A percentile compares a stretch with the other conserved stretches of the same genome.
These are phyloP conservation scores for Melipona quadrifasciata DNA, from an alignment of 1,140 invertebrate genomes.

Conservation along the genomic window DNA sequence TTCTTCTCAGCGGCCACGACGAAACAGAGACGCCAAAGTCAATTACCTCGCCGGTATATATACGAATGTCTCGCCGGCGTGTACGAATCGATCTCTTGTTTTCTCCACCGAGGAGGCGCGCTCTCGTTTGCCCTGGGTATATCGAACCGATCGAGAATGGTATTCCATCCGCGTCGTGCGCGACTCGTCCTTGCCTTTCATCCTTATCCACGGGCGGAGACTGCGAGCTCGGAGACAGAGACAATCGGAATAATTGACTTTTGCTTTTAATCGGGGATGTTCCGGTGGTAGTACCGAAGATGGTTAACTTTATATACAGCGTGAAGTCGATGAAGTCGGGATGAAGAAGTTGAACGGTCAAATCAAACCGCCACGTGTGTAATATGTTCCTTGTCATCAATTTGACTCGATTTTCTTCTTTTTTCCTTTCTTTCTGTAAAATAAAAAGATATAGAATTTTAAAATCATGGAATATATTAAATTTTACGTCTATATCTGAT, in stretches of 20 bases:
- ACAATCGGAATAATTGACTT: constrained; percentile 19
- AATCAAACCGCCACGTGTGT: no score
- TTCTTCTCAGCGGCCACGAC: background rate
- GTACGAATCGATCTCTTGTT: constrained; percentile 39
- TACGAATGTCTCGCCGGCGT: constrained; percentile 17
- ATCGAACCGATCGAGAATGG: constrained; percentile 48
- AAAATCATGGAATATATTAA: no score
- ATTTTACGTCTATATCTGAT: no score
- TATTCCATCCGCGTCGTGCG: constrained; percentile 25
- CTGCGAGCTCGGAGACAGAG: no score
- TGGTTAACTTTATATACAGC: background rate
- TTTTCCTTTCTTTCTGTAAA: no score
- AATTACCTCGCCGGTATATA: constrained; percentile 52
- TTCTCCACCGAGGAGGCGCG: background rate
- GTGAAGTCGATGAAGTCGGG: background rate
- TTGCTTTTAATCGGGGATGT: background rate
- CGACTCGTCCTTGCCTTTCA: background rate
- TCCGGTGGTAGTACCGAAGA: background rate
- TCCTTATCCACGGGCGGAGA: background rate
- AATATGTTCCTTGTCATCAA: no score
- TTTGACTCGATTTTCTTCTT: no score
- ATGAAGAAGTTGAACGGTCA: background rate
- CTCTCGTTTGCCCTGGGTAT: constrained; percentile 43
- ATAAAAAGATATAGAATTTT: no score
- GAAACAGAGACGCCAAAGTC: constrained; percentile 58